These are phyloP conservation scores for Eupristina koningsbergeri DNA, from an alignment of 1,140 invertebrate species.

Conservation along the genomic window DNA sequence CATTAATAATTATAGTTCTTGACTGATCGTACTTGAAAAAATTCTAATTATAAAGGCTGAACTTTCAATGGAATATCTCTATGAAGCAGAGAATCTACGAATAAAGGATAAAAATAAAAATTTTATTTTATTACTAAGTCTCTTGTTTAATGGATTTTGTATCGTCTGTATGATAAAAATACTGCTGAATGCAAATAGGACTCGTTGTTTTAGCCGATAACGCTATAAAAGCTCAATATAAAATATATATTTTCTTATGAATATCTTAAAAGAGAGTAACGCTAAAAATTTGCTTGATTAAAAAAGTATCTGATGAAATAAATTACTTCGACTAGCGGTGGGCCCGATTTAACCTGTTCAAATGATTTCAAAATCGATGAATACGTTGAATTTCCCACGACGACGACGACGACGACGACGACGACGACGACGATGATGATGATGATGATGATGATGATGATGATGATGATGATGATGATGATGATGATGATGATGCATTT, in stretches of 20 bases:
- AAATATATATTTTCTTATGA: conserved; percentile 20
- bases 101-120: conserved; percentile 24
- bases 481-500: too few relatives aligned
- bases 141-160: background rate
- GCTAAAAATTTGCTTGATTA: background rate
- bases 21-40: conserved; percentile 13
- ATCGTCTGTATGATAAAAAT: background rate
- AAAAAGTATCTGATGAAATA: too few relatives aligned
- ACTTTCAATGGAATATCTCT: conserved; percentile 41
- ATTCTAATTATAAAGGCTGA: conserved; percentile 31
- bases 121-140: background rate
- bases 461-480: too few relatives aligned
- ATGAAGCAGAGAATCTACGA: conserved; percentile 29
- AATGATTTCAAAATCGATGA: background rate
- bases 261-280: background rate
- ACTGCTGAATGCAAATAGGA: background rate
- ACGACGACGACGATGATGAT: too few relatives aligned
- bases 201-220: background rate
- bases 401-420: too few relatives aligned
- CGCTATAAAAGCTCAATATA: background rate
- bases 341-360: background rate
- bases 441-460: too few relatives aligned
- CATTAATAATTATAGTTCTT: conserved; percentile 8
- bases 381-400: background rate
- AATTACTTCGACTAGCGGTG: too few relatives aligned